Conservation (phyloP, 2,113 vertebrate species). For the Ophiodon elongatus region DNA sequence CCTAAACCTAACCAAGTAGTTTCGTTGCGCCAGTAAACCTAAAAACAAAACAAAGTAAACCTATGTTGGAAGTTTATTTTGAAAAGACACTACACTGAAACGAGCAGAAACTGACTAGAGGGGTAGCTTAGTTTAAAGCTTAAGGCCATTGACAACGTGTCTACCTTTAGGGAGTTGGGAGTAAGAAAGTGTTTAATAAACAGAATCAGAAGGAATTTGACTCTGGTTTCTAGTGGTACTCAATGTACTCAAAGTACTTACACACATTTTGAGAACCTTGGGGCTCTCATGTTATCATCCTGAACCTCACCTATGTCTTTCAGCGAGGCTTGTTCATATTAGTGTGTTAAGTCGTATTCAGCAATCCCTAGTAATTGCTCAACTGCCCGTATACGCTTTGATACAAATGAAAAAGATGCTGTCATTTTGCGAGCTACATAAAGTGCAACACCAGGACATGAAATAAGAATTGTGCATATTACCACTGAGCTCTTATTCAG, state of each 20-base stretch:
- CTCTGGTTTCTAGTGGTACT: not conserved
- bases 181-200: not conserved
- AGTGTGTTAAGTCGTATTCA: too few relatives aligned
- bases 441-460: not conserved
- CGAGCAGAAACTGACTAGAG: not conserved
- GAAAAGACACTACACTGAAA: not conserved
- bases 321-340: too few relatives aligned
- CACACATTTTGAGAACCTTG: not conserved
- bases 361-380: not conserved
- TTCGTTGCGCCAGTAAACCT: not conserved
- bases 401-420: too few relatives aligned
- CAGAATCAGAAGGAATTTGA: not conserved
- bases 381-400: too few relatives aligned
- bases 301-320: too few relatives aligned
- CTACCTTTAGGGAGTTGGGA: not conserved
- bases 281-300: not conserved
- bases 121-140: not conserved
- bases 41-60: not conserved
- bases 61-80: not conserved
- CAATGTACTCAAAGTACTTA: not conserved
- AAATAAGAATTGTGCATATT: not conserved
- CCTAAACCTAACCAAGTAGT: not conserved
- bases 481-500: not conserved
- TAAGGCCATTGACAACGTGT: not conserved
- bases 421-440: not conserved